Percentiles rank a stretch among this genome's conserved stretches.
Conservation (phyloP, 2,888 invertebrate species). For the Drosophila cognata region DNA sequence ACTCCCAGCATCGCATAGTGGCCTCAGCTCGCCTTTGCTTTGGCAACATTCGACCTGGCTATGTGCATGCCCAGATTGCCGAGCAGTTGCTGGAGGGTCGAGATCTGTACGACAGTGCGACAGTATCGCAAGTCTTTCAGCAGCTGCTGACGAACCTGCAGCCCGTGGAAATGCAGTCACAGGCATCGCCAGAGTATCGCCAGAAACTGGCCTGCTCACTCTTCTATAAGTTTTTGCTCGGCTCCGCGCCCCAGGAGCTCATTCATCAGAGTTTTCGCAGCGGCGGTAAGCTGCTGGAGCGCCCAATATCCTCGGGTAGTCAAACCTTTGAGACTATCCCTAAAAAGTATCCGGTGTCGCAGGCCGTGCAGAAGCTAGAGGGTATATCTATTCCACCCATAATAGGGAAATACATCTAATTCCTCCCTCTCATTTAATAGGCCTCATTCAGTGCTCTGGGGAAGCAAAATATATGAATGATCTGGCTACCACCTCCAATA, state of each 20-base stretch:
- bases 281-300: conserved; percentile 86
- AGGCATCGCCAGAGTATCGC: conserved; percentile 89
- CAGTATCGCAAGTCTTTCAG: conserved; percentile 84
- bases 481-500: conserved; percentile 88
- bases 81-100: conserved; percentile 86
- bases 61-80: conserved; percentile 87
- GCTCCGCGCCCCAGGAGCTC: conserved; percentile 86
- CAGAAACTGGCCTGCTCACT: conserved; percentile 90
- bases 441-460: conserved; percentile 88
- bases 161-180: conserved; percentile 88
- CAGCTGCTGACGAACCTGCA: conserved; percentile 87
- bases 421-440: conserved; percentile 8
- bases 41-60: conserved; percentile 87
- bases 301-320: conserved; percentile 88
- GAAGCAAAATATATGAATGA: conserved; percentile 93
- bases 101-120: conserved; percentile 84
- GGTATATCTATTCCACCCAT: conserved; percentile 81
- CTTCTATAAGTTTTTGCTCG: conserved; percentile 90
- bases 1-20: conserved; percentile 36
- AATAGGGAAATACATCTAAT: fast-evolving
- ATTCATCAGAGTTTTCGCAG: conserved; percentile 42
- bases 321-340: conserved; percentile 90
- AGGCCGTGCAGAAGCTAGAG: conserved; percentile 91
- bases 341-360: conserved; percentile 89
- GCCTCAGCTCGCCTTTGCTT: conserved; percentile 87